These are phyloP conservation scores for Beroe forskalii DNA, from an alignment of 37 sponge, comb jelly and placozoan species.

Conservation along the genomic window DNA sequence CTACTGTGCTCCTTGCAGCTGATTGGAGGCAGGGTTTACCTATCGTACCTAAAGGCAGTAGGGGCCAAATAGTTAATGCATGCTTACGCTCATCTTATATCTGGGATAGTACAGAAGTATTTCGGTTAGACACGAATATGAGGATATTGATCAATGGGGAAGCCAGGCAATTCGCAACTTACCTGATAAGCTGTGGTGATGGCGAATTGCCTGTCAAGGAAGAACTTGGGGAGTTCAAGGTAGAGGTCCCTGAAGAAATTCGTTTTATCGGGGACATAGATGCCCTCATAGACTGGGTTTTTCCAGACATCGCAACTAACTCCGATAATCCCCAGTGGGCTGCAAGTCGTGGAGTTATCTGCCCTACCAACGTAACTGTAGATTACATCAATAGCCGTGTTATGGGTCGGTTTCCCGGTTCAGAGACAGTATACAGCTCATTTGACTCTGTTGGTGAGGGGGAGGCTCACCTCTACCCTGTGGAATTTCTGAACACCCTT, in stretches of 20 bases:
- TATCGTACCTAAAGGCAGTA: neutral
- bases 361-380: neutral
- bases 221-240: neutral
- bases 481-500: neutral
- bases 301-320: neutral
- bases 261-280: neutral
- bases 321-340: neutral
- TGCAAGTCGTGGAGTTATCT: neutral
- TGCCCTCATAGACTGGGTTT: neutral
- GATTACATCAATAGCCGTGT: neutral
- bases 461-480: neutral
- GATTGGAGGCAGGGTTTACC: conserved; percentile 28
- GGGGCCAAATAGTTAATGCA: neutral
- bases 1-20: neutral
- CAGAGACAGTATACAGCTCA: neutral
- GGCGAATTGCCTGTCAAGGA: neutral
- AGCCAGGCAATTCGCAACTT: neutral
- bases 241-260: too few relatives aligned
- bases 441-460: neutral
- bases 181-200: neutral
- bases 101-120: neutral
- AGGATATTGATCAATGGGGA: neutral
- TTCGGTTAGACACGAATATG: neutral
- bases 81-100: neutral
- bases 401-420: neutral